phyloP scores from a whole-genome alignment of 2,888 invertebrate genomes.

The Thymelicus sylvestris region DNA sequence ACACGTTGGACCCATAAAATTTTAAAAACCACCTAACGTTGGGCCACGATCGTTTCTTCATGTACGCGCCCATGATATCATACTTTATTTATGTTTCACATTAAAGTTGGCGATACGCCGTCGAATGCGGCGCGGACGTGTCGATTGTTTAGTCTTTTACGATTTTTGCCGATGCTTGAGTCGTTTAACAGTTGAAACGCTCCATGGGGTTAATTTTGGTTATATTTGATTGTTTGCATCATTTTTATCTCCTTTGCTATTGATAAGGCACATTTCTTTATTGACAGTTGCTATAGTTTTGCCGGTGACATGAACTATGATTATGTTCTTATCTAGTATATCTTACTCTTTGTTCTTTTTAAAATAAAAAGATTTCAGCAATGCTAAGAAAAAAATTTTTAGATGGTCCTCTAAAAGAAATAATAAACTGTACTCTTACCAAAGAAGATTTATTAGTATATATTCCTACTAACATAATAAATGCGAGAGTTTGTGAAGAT shows the following conservation, averaged over 20 bases:
- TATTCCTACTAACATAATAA: no score
- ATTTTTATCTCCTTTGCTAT: not conserved
- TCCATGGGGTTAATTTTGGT: slow-evolving; percentile 4
- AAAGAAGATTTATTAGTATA: no score
- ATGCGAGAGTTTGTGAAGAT: no score
- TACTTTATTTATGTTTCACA: slow-evolving; percentile 49
- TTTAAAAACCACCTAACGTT: slow-evolving; percentile 18
- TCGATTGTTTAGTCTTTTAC: slow-evolving; percentile 40
- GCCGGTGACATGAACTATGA: no score
- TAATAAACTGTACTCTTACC: no score
- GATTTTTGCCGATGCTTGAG: slow-evolving; percentile 34
- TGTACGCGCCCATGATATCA: slow-evolving; percentile 50
- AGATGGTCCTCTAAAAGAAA: no score
- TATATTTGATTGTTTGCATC: not conserved
- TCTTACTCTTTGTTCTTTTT: no score
- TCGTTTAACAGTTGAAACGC: slow-evolving; percentile 11
- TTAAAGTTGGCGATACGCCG: slow-evolving; percentile 42
- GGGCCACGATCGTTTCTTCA: slow-evolving; percentile 17
- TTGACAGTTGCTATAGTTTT: no score
- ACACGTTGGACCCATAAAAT: slow-evolving; percentile 8
- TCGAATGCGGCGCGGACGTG: slow-evolving; percentile 42
- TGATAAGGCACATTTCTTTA: not conserved
- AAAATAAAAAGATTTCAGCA: no score
- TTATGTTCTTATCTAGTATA: no score
- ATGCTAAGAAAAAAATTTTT: no score